A percentile compares a stretch with the other conserved stretches of the same genome.
Conservation (phyloP, 2,113 vertebrate genomes). For the Solea solea region DNA sequence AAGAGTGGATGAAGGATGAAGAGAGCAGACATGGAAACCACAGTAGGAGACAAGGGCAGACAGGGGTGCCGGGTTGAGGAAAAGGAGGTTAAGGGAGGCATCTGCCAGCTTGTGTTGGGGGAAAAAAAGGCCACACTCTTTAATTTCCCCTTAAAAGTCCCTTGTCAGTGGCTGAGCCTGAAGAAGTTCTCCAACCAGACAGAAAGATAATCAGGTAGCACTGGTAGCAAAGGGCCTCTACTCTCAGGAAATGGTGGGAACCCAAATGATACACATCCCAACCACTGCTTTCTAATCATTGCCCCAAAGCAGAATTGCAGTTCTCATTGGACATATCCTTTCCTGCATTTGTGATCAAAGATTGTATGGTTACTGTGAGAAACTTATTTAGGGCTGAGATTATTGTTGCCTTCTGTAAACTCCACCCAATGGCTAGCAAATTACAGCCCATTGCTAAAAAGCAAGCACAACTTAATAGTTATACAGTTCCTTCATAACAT, state of each 20-base stretch:
- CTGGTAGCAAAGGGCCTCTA: constrained; percentile 33
- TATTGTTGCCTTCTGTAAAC: constrained; percentile 54
- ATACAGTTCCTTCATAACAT: constrained; percentile 61
- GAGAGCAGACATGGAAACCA: constrained; percentile 54
- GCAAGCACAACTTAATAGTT: constrained; percentile 31
- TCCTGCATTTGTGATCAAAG: constrained; percentile 58
- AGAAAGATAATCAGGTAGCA: constrained; percentile 40
- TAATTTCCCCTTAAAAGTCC: constrained; percentile 58
- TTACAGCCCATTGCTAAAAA: constrained; percentile 57
- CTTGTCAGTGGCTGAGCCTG: constrained; percentile 42
- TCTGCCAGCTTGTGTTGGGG: constrained; percentile 20
- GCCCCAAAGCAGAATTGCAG: constrained; percentile 33
- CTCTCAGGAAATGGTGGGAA: constrained; percentile 61
- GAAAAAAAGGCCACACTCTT: constrained; percentile 59
- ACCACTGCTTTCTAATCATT: constrained; percentile 70
- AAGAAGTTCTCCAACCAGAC: constrained; percentile 39
- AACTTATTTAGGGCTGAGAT: constrained; percentile 56
- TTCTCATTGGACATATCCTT: constrained; percentile 43
- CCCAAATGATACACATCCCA: constrained; percentile 51
- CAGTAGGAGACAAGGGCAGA: constrained; percentile 56
- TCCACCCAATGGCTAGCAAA: constrained; percentile 68
- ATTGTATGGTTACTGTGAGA: constrained; percentile 57
- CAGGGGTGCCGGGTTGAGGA: constrained; percentile 48
- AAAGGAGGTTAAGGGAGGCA: constrained; percentile 65
- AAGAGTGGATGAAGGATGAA: constrained; percentile 53